phyloP scores from a whole-genome alignment of 2,888 invertebrate genomes.

The Rhagonycha lutea region DNA sequence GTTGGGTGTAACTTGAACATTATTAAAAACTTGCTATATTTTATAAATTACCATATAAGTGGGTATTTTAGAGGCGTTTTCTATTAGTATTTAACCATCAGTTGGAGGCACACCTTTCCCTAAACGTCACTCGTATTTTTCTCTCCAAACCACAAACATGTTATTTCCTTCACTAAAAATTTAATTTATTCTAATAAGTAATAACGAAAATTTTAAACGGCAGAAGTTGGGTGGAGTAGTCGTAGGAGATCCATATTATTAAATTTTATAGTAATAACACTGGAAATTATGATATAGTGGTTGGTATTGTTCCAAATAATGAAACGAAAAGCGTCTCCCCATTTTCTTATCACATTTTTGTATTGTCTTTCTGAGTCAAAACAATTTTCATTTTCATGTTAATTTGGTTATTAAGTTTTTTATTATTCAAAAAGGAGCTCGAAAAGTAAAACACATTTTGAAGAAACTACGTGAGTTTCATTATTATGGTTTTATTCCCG shows the following conservation, averaged over 20 bases:
- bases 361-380: background rate
- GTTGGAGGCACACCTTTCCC: conserved; percentile 28
- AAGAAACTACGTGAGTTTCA: background rate
- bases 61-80: conserved; percentile 26
- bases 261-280: conserved; percentile 16
- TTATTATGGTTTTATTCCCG: background rate
- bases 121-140: conserved; percentile 24
- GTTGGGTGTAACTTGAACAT: background rate
- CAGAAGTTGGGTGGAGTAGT: conserved; percentile 9
- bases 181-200: conserved; percentile 25
- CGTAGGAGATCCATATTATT: conserved; percentile 7
- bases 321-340: background rate
- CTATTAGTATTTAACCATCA: conserved; percentile 32
- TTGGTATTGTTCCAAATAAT: conserved; percentile 7
- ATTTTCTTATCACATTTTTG: conserved; percentile 4
- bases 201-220: conserved; percentile 9
- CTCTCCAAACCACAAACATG: conserved; percentile 23
- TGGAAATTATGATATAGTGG: background rate
- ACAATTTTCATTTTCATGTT: conserved; percentile 16
- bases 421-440: background rate
- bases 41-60: conserved; percentile 16
- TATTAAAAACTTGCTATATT: background rate
- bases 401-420: conserved; percentile 12
- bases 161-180: conserved; percentile 34
- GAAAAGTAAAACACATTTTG: background rate